phyloP scores from a whole-genome alignment of 2,113 vertebrate species.

The Mormyrus lacerda region DNA sequence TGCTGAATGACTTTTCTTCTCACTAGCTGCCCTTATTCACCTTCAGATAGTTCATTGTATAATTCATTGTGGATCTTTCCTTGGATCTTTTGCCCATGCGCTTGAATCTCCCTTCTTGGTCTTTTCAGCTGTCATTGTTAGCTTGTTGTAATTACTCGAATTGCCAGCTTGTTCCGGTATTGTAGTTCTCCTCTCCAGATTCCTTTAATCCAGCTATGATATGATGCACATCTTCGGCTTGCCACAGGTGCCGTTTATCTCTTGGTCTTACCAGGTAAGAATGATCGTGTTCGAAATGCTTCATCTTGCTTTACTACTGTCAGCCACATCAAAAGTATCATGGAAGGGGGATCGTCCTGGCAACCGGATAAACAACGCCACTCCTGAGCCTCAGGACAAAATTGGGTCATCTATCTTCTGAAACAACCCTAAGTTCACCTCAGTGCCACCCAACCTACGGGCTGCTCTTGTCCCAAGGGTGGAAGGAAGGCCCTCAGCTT shows the following conservation, averaged over 20 bases:
- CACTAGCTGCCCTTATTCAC: not conserved
- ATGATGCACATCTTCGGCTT: not conserved
- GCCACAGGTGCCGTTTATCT: not conserved
- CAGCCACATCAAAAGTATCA: conserved; percentile 1
- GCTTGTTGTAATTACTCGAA: not conserved
- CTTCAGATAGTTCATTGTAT: not conserved
- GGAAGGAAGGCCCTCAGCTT: not conserved
- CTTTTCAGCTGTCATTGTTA: not conserved
- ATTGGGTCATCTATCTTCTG: not conserved
- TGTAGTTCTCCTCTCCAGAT: not conserved
- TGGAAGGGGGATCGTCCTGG: not conserved
- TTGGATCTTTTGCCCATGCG: not conserved
- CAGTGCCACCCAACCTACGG: not conserved
- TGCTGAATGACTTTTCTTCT: not conserved
- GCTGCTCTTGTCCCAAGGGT: not conserved
- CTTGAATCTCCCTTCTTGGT: not conserved
- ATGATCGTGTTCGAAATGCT: not conserved
- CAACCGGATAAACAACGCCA: not conserved
- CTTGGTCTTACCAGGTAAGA: not conserved
- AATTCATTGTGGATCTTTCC: not conserved
- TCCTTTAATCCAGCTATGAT: not conserved
- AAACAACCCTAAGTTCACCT: not conserved
- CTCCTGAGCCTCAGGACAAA: not conserved
- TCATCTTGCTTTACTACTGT: not conserved
- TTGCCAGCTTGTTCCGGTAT: not conserved